A percentile compares a stretch with the other conserved stretches of the same genome.
Conservation (phyloP, 2,888 invertebrate species). For the Metacarcinus magister region DNA sequence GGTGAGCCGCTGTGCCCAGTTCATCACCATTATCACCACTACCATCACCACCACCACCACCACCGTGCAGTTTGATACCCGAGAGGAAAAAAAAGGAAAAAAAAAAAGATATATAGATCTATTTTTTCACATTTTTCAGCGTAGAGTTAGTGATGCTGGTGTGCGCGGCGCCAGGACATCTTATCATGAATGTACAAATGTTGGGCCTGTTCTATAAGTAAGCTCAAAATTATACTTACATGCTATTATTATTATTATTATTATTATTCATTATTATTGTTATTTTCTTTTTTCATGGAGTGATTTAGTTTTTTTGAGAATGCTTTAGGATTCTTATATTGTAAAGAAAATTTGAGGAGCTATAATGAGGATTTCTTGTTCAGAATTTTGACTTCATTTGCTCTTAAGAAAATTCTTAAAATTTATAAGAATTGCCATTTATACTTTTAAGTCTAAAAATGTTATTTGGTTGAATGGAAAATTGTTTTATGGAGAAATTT, state of each 20-base stretch:
- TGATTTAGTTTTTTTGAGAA: not conserved
- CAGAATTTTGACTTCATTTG: conserved; percentile 67
- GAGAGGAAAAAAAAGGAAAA: not conserved
- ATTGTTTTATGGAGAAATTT: conserved; percentile 80
- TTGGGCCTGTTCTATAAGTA: conserved; percentile 70
- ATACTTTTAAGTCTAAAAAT: conserved; percentile 74
- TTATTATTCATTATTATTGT: conserved; percentile 50
- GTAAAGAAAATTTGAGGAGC: not conserved
- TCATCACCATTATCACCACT: not conserved
- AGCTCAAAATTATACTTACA: conserved; percentile 70
- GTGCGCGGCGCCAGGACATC: not conserved
- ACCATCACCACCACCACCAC: too few relatives aligned
- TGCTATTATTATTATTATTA: conserved; percentile 56
- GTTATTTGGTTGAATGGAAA: conserved; percentile 75
- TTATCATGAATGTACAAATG: conserved; percentile 74
- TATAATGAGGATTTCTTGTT: conserved; percentile 43
- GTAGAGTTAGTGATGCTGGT: conserved; percentile 63
- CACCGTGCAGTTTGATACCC: not conserved
- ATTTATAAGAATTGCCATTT: conserved; percentile 56
- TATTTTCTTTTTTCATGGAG: not conserved
- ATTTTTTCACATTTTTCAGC: conserved; percentile 78
- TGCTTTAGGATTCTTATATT: conserved; percentile 29
- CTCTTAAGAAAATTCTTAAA: conserved; percentile 11
- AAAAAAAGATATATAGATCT: conserved; percentile 58
- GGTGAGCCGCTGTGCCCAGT: conserved; percentile 68